A percentile compares a stretch with the other conserved stretches of the same genome.
Evolutionary conservation across 2,888 invertebrate species (phyloP).

Genomic region (Cataglyphis livida): DNA sequence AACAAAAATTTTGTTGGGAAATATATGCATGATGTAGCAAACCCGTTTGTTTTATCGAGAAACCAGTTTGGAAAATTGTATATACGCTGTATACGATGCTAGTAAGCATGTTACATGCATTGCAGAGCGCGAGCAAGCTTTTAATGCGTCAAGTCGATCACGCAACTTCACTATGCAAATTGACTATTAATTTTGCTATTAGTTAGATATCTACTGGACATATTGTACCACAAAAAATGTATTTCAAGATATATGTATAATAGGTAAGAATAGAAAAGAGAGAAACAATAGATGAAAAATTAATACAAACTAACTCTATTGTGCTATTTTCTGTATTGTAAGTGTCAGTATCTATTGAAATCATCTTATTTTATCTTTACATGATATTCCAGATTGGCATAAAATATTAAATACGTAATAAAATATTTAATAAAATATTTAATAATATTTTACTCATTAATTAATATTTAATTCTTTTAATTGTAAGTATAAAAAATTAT

Average conservation of each 20-base stretch:
- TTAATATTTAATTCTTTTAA: slow-evolving; percentile 2
- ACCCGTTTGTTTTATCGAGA: slow-evolving; percentile 51
- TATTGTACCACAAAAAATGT: not conserved
- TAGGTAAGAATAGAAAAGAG: not conserved
- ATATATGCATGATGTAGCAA: slow-evolving; percentile 50
- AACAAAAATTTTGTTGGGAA: slow-evolving; percentile 34
- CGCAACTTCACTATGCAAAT: slow-evolving; percentile 41
- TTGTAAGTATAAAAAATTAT: not conserved
- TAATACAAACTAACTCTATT: not conserved
- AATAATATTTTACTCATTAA: not conserved
- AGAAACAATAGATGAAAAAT: not conserved
- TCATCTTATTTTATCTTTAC: not conserved
- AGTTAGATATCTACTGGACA: slow-evolving; percentile 6
- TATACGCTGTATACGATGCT: slow-evolving; percentile 9
- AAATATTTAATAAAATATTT: slow-evolving; percentile 17
- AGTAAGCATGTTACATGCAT: slow-evolving; percentile 40
- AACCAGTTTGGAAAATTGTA: slow-evolving; percentile 54
- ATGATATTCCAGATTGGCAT: not conserved
- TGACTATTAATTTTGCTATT: slow-evolving; percentile 48
- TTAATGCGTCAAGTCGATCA: slow-evolving; percentile 49
- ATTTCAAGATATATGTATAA: not conserved
- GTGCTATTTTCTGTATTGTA: not conserved
- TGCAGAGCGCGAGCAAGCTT: slow-evolving; percentile 45
- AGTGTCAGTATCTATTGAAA: not conserved
- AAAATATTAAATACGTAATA: not conserved